Conservation (phyloP, 64 coral and sea anemone species). For the Catalaphyllia jardinei region DNA sequence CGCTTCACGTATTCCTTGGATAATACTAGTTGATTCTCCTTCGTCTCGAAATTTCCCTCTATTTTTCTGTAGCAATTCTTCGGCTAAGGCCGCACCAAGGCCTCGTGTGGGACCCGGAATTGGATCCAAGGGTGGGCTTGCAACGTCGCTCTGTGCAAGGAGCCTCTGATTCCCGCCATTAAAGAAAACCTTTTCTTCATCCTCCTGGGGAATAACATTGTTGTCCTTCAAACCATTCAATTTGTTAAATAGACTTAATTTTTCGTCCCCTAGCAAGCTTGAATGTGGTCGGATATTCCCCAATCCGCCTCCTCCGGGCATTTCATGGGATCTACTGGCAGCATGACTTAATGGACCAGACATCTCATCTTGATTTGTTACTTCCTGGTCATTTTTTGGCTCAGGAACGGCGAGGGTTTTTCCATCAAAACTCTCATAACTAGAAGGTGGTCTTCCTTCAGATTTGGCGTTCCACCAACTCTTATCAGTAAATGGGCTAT, state of each 20-base stretch:
- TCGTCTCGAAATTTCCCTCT: constrained; percentile 5
- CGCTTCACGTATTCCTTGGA: neutral
- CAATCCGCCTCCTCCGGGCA: neutral
- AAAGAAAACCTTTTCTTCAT: constrained; percentile 19
- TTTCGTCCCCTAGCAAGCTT: neutral
- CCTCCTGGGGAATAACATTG: constrained; percentile 8
- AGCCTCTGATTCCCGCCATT: neutral
- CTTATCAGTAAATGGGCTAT: constrained; percentile 26
- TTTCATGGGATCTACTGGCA: neutral
- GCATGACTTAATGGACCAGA: neutral
- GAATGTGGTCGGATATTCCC: neutral
- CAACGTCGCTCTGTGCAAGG: neutral
- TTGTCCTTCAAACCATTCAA: constrained; percentile 10
- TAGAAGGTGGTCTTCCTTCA: neutral
- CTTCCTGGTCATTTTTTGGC: neutral
- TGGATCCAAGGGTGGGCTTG: constrained; percentile 3
- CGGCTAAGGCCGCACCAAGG: constrained; percentile 22
- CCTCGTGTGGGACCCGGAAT: neutral
- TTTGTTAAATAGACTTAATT: neutral
- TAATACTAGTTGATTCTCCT: constrained; percentile 25
- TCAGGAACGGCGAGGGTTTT: constrained; percentile 27
- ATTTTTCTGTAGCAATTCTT: constrained; percentile 26
- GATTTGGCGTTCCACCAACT: constrained; percentile 41
- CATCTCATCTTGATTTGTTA: neutral
- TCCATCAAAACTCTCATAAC: constrained; percentile 37